phyloP scores from a whole-genome alignment of 2,113 vertebrate species.

The Prunella himalayana region DNA sequence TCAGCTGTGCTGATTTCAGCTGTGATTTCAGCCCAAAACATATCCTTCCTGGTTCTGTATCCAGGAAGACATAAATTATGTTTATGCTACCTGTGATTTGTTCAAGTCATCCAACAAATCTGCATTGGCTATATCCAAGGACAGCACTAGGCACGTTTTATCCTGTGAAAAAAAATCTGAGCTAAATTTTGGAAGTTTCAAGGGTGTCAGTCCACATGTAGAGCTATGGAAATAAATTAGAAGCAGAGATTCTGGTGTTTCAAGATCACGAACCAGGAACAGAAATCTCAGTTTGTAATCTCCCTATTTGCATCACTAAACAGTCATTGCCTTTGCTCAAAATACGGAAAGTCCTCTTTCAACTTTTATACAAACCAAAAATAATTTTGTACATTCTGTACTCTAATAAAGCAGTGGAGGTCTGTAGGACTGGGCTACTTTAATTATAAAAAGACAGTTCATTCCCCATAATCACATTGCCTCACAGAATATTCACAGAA shows the following conservation, averaged over 20 bases:
- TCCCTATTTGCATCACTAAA: not conserved
- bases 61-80: not conserved
- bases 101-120: not conserved
- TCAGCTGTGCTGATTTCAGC: not conserved
- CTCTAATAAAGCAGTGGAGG: not conserved
- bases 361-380: not conserved
- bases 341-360: not conserved
- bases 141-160: not conserved
- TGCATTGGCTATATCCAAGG: fast-evolving
- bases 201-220: not conserved
- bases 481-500: not conserved
- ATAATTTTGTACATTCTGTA: not conserved
- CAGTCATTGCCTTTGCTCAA: not conserved
- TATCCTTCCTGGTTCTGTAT: not conserved
- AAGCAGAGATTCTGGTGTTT: not conserved
- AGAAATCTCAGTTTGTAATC: not conserved
- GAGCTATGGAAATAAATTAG: not conserved
- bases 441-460: not conserved
- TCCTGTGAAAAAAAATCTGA: not conserved
- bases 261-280: not conserved
- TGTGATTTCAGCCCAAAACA: fast-evolving
- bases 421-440: not conserved
- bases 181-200: not conserved
- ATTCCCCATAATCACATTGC: not conserved
- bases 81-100: not conserved